Base-by-base conservation (phyloP, 2,113 vertebrate species). In the Anguilla rostrata region DNA sequence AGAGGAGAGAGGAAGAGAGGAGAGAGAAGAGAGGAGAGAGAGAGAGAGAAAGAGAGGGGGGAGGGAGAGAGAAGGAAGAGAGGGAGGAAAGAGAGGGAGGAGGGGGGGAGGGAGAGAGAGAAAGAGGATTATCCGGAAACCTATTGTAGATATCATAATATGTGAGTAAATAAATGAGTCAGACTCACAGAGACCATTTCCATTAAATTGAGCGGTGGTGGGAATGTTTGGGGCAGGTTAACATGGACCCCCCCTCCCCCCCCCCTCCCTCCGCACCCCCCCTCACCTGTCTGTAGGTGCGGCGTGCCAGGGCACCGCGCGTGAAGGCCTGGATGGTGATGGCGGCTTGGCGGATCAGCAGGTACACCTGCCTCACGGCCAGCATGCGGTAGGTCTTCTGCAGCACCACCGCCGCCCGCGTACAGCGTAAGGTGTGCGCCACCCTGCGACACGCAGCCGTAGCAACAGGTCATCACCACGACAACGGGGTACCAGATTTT, bases 271-370 rank as follows among this genome's bases (percentile, higher is more conserved):
- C 43, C 9, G 43, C 5, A 46, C 43, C 49, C 5, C 49, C 49
- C 49, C 92, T 83, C 85, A 95, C 95, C 94, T 56, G 91, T 49
- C 29, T 84, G 91, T 94, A 91, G n/a, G 43, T 75, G 3, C 78
- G 84, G 1, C 93, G 91, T 12, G 92, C 92, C 87, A 93, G 89
- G 0, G 82, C 90, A 46, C 95, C 95, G 11, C 92, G 92, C 87
- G 91, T 79, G n/a, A 93, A 96, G 53, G 96, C 94, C 88, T 96
- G 96, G 89, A 95, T 94, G 82, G 94, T 95, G 92, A 95, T 0
- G 0, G 89, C 86, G 87, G 96, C 95, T 85, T 83, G 89, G 41
- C 85, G 83, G 9, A 89, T 85, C 66, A 83, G 71, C 39, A 92
- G 89, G 90, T 93, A 96, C 26, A 89, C 71, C 66, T 87, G 89